Conservation (phyloP, 2,113 vertebrate genomes). For the Labeo catla region DNA sequence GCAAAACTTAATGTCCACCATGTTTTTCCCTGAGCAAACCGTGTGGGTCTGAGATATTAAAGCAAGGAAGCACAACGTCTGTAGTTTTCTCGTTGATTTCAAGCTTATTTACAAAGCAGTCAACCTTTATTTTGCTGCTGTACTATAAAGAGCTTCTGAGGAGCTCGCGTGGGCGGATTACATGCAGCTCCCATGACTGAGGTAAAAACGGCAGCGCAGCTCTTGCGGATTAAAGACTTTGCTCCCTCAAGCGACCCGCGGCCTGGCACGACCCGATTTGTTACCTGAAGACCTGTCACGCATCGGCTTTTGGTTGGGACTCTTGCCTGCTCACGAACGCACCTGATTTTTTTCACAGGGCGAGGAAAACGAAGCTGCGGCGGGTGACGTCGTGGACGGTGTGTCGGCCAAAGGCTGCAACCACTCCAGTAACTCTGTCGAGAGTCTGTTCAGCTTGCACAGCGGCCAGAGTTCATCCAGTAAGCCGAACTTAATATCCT, state of each 20-base stretch:
- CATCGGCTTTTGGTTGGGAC: conserved; percentile 33
- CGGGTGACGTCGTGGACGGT: conserved; percentile 67
- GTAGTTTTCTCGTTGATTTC: not conserved
- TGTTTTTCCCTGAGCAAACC: not conserved
- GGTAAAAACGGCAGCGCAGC: conserved; percentile 67
- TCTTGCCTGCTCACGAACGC: conserved; percentile 34
- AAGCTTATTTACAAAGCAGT: not conserved
- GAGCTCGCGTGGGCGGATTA: conserved; percentile 64
- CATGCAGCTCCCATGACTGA: conserved; percentile 52
- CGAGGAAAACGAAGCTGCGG: conserved; percentile 68
- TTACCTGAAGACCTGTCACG: conserved; percentile 56
- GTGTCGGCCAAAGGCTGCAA: conserved; percentile 70
- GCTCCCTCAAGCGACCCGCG: conserved; percentile 48
- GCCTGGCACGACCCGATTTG: conserved; percentile 52
- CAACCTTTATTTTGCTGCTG: not conserved
- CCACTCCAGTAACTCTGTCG: conserved; percentile 82
- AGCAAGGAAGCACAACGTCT: not conserved
- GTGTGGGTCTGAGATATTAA: not conserved
- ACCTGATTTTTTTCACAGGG: conserved; percentile 67
- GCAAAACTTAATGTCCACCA: not conserved
- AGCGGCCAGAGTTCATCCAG: conserved; percentile 90
- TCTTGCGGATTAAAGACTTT: conserved; percentile 68
- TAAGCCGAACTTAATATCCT: conserved; percentile 73
- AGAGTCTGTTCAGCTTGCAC: conserved; percentile 87
- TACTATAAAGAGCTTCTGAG: conserved; percentile 17